Evolutionary conservation across 2,113 vertebrate species (phyloP).

Genomic region (Scopus umbretta): DNA sequence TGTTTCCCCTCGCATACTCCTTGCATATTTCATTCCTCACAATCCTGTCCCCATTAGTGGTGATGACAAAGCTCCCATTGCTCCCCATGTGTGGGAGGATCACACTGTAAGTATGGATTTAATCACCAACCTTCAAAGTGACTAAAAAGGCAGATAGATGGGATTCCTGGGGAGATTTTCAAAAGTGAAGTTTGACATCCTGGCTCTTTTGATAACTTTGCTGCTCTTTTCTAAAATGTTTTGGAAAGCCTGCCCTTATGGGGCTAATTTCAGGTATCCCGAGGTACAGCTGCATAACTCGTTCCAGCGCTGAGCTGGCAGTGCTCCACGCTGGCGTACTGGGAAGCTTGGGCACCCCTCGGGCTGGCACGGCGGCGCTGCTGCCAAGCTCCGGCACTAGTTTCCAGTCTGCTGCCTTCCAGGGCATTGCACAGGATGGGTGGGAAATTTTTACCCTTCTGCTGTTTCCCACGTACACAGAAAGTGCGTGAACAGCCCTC

Average conservation of each 20-base stretch:
- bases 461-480: fast-evolving
- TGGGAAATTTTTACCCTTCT: background rate
- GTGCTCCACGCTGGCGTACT: background rate
- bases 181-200: conserved; percentile 54
- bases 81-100: conserved; percentile 62
- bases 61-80: conserved; percentile 62
- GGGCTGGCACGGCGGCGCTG: fast-evolving
- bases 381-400: background rate
- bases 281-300: conserved; percentile 8
- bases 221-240: conserved; percentile 23
- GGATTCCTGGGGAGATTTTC: conserved; percentile 64
- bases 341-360: background rate
- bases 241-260: background rate
- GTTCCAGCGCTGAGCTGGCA: background rate
- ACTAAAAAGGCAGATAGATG: conserved; percentile 54
- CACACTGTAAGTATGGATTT: conserved; percentile 61
- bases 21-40: conserved; percentile 40
- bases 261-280: conserved; percentile 33
- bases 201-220: conserved; percentile 15
- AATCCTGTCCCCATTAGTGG: conserved; percentile 60
- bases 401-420: background rate
- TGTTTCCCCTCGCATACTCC: background rate
- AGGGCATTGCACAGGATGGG: background rate
- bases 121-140: conserved; percentile 65
- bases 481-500: background rate